phyloP scores from a whole-genome alignment of 2,797 vertebrate species.

The Siniperca obscura region DNA sequence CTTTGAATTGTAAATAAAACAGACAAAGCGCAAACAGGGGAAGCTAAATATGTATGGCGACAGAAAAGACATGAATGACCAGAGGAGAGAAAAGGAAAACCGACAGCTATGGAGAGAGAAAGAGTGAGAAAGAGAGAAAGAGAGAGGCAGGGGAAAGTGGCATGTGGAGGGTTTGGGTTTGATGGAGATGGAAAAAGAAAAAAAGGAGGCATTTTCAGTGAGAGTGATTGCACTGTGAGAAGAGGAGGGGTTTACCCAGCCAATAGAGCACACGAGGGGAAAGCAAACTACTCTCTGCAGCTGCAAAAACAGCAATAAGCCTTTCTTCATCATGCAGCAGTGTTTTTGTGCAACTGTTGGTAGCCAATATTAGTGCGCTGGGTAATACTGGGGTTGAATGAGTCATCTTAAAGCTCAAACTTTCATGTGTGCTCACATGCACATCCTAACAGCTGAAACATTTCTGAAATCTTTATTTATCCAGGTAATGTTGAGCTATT shows the following conservation, averaged over 20 bases:
- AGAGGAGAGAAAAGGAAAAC: neutral
- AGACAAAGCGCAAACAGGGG: neutral
- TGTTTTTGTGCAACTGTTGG: conserved; percentile 26
- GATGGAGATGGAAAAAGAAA: conserved; percentile 46
- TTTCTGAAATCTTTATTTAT: conserved; percentile 8
- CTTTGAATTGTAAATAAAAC: conserved; percentile 48
- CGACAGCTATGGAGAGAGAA: conserved; percentile 3
- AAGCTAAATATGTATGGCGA: conserved; percentile 34
- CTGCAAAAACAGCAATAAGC: conserved; percentile 50
- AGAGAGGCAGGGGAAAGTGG: conserved; percentile 15
- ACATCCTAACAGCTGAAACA: neutral
- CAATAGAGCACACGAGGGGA: conserved; percentile 22
- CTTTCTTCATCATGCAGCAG: conserved; percentile 35
- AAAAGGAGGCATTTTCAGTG: conserved; percentile 28
- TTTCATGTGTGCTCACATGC: neutral
- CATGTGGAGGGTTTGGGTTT: conserved; percentile 39
- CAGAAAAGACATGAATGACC: conserved; percentile 4
- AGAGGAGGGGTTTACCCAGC: conserved; percentile 10
- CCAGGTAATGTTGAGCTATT: neutral
- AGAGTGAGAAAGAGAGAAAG: neutral
- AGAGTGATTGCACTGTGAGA: conserved; percentile 38
- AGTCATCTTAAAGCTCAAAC: conserved; percentile 36
- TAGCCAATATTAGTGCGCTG: conserved; percentile 18
- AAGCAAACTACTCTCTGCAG: conserved; percentile 47
- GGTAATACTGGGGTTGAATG: conserved; percentile 31